Base-by-base conservation (phyloP, 2,797 vertebrate genomes). In the Tangara arthus region DNA sequence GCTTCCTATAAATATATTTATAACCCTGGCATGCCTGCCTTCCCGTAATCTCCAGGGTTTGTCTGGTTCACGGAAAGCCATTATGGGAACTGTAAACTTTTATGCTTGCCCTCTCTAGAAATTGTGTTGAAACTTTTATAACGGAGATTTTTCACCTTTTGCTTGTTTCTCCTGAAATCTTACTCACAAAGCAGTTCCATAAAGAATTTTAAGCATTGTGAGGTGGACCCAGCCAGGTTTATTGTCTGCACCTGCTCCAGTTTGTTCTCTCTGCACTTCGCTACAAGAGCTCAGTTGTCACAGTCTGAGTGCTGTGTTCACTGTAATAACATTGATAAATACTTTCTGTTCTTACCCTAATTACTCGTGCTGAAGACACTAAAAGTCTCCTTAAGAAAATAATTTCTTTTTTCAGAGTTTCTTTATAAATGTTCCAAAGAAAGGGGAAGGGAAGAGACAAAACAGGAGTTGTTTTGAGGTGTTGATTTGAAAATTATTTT, bases 1-100 rank as follows among this genome's bases (percentile, higher is more conserved):
- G 93, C 79, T 95, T 92, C 71, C 64, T 57, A 97, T 96, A 94
- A 96, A 97, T 97, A 84, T 89, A 96, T 97, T 93, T 96, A 96
- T 97, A 87, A 93, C 53, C 24, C 37, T 91, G 65, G 35, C 76
- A n/a, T 94, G 90, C 57, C 90, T 95, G 73, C 84, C 78, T 94
- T 89, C 86, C 76, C 12, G 56, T 52, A 80, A 70, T 96, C 89
- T 91, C 87, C 83, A 44, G 71, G 87, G 94, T 90, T 90, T 94
- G 93, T 82, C 84, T 83, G n/a, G 59, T 97, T 90, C 87, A 90
- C 57, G 66, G 73, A 93, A 96, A 95, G 86, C 72, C 70, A 53
- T 96, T 95, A 97, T 89, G 70, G 87, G 72, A 95, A 90, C 60
- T 75, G 88, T 94, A 94, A 96, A 94, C 93, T 90, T 94, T 97